Evolutionary conservation across 2,797 vertebrate species (phyloP).

Genomic region (Gephyroberyx darwinii): DNA sequence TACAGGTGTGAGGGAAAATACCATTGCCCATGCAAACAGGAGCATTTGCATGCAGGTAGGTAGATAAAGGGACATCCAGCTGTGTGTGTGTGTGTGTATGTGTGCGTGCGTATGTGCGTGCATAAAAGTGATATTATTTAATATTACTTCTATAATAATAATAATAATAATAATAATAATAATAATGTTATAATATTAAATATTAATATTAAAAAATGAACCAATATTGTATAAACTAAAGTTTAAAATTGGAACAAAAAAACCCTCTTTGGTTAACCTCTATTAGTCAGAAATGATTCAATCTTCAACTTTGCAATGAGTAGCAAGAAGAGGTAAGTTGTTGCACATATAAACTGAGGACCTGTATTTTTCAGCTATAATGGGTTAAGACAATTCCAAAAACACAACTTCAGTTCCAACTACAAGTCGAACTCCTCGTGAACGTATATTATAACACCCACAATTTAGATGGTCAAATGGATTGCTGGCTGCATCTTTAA

Average conservation of each 20-base stretch:
- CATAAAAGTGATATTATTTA: no score
- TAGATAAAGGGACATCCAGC: slow-evolving; percentile 34
- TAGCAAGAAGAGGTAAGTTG: background rate
- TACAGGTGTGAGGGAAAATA: slow-evolving; percentile 55
- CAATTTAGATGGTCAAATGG: no score
- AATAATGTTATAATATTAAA: no score
- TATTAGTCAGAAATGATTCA: background rate
- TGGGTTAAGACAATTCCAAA: no score
- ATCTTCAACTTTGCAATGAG: background rate
- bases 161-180: no score
- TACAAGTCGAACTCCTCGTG: background rate
- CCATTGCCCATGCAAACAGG: slow-evolving; percentile 71
- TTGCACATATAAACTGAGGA: background rate
- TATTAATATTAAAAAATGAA: no score
- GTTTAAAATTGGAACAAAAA: background rate
- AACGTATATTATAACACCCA: no score
- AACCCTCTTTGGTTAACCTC: background rate
- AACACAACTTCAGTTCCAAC: background rate
- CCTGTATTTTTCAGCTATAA: no score
- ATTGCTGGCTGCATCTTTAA: no score
- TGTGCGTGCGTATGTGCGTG: slow-evolving; percentile 4
- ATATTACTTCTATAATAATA: no score
- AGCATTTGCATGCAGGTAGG: slow-evolving; percentile 75
- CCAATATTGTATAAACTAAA: background rate
- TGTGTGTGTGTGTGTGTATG: slow-evolving; percentile 9